These are phyloP conservation scores for Chaetophractus vellerosus DNA, from an alignment of 2,797 vertebrate genomes.

Conservation along the genomic window DNA sequence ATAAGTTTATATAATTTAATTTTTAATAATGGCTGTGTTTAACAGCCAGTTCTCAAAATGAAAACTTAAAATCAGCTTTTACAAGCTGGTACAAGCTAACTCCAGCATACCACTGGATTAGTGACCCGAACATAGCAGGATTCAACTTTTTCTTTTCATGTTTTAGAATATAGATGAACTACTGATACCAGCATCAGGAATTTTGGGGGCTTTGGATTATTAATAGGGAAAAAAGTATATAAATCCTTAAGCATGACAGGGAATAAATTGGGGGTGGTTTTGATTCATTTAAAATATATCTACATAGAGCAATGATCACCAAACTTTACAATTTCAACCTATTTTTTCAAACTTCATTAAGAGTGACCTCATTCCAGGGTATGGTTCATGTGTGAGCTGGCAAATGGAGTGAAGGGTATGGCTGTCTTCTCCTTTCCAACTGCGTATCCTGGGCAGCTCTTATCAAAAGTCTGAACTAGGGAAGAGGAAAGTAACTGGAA, in stretches of 20 bases:
- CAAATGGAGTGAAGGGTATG: not conserved
- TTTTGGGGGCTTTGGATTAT: not conserved
- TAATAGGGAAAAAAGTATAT: constrained; percentile 61
- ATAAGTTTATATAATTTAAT: constrained; percentile 17
- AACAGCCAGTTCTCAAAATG: constrained; percentile 60
- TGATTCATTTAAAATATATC: constrained; percentile 69
- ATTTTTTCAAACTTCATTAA: constrained; percentile 54
- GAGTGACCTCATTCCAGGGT: constrained; percentile 44
- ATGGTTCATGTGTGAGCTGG: not conserved
- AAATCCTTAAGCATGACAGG: constrained; percentile 65
- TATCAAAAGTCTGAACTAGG: constrained; percentile 11
- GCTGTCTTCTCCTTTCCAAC: not conserved
- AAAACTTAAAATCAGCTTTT: constrained; percentile 4
- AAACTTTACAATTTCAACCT: constrained; percentile 56
- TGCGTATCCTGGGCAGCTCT: not conserved
- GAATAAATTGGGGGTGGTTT: constrained; percentile 26
- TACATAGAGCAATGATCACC: constrained; percentile 44
- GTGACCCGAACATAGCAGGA: not conserved
- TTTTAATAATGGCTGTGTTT: constrained; percentile 36
- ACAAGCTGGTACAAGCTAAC: not conserved
- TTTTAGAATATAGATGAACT: constrained; percentile 3
- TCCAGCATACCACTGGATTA: not conserved
- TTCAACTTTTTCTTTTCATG: not conserved
- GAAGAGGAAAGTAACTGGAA: constrained; percentile 2
- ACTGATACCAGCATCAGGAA: not conserved